Percentiles rank a stretch among this genome's conserved stretches.
Evolutionary conservation across 1,140 invertebrate genomes (phyloP).

Genomic region (Sinonovacula constricta): DNA sequence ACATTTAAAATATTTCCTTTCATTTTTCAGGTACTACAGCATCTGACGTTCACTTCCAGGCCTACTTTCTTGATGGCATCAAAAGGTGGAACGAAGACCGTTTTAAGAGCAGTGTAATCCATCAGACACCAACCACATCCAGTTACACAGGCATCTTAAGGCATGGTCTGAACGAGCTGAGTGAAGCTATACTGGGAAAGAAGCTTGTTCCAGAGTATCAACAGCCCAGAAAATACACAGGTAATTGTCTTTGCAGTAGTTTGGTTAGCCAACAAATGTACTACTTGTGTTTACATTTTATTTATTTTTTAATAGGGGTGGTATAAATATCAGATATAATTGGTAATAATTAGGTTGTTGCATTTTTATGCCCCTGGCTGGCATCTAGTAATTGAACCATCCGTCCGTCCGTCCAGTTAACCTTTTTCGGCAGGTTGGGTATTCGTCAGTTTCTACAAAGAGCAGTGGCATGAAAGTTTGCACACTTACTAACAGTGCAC

Average conservation of each 20-base stretch:
- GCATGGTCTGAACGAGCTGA: slow-evolving; percentile 6
- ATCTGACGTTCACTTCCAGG: slow-evolving; percentile 53
- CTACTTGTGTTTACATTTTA: neutral
- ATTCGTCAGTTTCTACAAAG: too few relatives aligned
- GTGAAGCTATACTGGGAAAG: neutral
- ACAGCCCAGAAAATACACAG: slow-evolving; percentile 35
- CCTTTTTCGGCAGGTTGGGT: too few relatives aligned
- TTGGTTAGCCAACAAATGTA: neutral
- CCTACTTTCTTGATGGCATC: slow-evolving; percentile 55
- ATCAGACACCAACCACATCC: neutral
- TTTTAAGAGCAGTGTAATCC: slow-evolving; percentile 6
- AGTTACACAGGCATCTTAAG: slow-evolving; percentile 15
- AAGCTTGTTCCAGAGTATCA: slow-evolving; percentile 1
- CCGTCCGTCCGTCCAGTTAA: too few relatives aligned
- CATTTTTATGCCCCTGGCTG: neutral
- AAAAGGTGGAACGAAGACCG: slow-evolving; percentile 58
- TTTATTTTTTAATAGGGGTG: neutral
- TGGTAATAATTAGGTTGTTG: neutral
- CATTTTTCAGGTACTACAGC: slow-evolving; percentile 44
- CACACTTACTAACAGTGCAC: neutral
- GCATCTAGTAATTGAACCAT: too few relatives aligned
- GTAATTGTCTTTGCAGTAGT: neutral
- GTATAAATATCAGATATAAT: neutral
- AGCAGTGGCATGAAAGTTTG: neutral
- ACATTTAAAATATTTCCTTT: too few relatives aligned